phyloP scores from a whole-genome alignment of 2,797 vertebrate genomes.

The Tapirus indicus region DNA sequence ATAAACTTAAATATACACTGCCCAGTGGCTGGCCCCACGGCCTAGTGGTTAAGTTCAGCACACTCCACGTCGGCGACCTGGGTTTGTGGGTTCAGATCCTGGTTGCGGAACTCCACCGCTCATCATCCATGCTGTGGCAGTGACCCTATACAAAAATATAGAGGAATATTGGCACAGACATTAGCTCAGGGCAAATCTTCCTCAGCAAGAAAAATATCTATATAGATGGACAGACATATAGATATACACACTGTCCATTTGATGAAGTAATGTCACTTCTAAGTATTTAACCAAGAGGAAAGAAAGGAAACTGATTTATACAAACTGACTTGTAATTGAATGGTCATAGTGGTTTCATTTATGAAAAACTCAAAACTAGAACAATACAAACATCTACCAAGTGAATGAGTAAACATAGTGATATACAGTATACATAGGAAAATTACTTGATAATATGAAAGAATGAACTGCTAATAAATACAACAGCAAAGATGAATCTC shows the following conservation, averaged over 20 bases:
- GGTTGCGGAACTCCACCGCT: too few relatives aligned
- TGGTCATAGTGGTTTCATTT: background rate
- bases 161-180: too few relatives aligned
- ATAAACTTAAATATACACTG: background rate
- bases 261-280: background rate
- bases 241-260: too few relatives aligned
- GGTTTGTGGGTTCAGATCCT: too few relatives aligned
- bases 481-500: background rate
- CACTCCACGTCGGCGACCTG: too few relatives aligned
- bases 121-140: too few relatives aligned
- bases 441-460: background rate
- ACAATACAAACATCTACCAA: background rate
- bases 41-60: too few relatives aligned
- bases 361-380: background rate
- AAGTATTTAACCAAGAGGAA: background rate
- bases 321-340: background rate
- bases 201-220: too few relatives aligned
- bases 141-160: too few relatives aligned
- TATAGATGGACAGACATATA: too few relatives aligned
- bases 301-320: background rate
- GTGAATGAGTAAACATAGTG: background rate
- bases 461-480: background rate
- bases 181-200: too few relatives aligned
- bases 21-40: too few relatives aligned
- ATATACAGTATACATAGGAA: background rate